A percentile compares a stretch with the other conserved stretches of the same genome.
Conservation (phyloP, 2,888 invertebrate species). For the Sisyra nigra region DNA sequence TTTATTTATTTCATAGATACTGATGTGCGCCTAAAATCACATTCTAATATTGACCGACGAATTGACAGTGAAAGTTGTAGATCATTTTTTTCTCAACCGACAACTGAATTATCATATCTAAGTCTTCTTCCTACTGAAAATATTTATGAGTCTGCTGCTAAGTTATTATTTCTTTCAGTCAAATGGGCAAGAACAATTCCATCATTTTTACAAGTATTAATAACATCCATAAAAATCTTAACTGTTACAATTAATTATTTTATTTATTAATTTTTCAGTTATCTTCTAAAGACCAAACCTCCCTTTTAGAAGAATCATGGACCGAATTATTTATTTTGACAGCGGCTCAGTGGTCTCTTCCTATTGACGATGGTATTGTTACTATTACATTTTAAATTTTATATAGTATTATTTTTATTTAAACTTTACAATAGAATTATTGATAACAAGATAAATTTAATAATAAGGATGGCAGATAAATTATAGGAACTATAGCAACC, state of each 20-base stretch:
- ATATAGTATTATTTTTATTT: too few species aligned
- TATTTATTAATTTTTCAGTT: constrained; percentile 28
- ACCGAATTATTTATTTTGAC: constrained; percentile 68
- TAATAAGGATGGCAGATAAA: too few species aligned
- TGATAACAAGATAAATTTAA: too few species aligned
- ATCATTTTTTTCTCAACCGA: too few species aligned
- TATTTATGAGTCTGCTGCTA: constrained; percentile 54
- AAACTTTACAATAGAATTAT: too few species aligned
- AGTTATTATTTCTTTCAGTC: constrained; percentile 57
- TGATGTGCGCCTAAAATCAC: background rate
- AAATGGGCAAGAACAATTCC: constrained; percentile 69
- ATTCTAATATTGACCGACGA: too few species aligned
- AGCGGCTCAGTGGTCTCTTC: constrained; percentile 64
- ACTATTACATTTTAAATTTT: background rate
- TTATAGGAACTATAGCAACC: too few species aligned
- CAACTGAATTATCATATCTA: background rate
- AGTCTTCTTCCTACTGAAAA: constrained; percentile 38
- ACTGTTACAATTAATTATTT: background rate
- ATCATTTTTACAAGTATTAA: constrained; percentile 50
- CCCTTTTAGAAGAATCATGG: constrained; percentile 65
- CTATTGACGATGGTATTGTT: constrained; percentile 61
- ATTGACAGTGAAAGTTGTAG: too few species aligned
- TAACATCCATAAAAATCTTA: too few species aligned
- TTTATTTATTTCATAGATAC: background rate
- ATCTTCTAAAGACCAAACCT: constrained; percentile 52